Percentiles rank a stretch among this genome's conserved stretches.
Evolutionary conservation across 1,140 invertebrate species (phyloP).

Genomic region (Saccostrea cuccullata): DNA sequence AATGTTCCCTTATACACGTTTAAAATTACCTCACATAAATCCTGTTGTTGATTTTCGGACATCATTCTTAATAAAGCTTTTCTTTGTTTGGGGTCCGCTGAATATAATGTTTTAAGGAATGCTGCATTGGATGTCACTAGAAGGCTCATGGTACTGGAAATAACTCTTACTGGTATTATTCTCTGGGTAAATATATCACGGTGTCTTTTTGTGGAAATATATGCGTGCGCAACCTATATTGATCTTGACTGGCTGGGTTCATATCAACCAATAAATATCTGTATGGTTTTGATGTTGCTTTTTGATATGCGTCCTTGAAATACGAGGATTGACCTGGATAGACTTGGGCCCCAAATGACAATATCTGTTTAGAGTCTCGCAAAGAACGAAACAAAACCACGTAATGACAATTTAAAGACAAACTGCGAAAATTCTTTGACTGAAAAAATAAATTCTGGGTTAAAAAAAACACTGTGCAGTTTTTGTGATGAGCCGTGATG

Average conservation of each 20-base stretch:
- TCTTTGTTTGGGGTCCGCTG: background rate
- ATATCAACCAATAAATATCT: conserved; percentile 49
- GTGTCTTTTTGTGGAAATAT: background rate
- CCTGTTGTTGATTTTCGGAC: conserved; percentile 14
- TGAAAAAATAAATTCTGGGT: conserved; percentile 25
- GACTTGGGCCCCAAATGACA: conserved; percentile 31
- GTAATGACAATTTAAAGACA: conserved; percentile 18
- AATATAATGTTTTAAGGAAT: conserved; percentile 14
- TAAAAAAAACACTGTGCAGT: conserved; percentile 29
- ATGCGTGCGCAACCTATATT: conserved; percentile 43
- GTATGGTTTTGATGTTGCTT: conserved; percentile 31
- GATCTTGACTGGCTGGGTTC: conserved; percentile 34
- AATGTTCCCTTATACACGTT: conserved; percentile 44
- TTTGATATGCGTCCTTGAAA: conserved; percentile 50
- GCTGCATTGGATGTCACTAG: conserved; percentile 29
- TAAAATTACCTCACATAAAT: conserved; percentile 37
- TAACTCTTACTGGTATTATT: background rate
- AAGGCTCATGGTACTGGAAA: conserved; percentile 2
- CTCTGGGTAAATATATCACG: background rate
- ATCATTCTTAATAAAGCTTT: conserved; percentile 32
- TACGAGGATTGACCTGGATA: conserved; percentile 38
- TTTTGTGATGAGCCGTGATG: conserved; percentile 30
- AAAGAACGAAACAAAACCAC: background rate
- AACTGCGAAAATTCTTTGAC: background rate
- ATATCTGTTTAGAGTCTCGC: background rate